Percentiles rank a stretch among this genome's conserved stretches.
These are phyloP conservation scores for Heliconius congener DNA, from an alignment of 1,140 invertebrate genomes.

Conservation along the genomic window DNA sequence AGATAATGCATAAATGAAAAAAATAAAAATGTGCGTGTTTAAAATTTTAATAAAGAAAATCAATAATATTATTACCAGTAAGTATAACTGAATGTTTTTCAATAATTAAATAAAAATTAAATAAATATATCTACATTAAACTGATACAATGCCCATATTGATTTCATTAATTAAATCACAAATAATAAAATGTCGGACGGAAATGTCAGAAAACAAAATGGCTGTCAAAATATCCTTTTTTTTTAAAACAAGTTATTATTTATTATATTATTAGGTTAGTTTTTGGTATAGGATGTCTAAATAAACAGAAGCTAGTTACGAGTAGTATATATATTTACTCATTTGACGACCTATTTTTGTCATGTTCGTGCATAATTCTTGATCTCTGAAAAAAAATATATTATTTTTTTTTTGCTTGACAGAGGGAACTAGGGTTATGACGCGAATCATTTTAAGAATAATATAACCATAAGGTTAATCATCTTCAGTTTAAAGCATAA, in stretches of 20 bases:
- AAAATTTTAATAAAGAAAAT: not conserved
- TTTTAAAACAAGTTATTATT: not conserved
- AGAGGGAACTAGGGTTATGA: no score
- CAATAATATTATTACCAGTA: not conserved
- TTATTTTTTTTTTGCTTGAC: no score
- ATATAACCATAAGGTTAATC: no score
- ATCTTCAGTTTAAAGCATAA: no score
- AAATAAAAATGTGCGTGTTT: not conserved
- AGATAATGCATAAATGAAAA: not conserved
- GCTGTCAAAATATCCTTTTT: conserved; percentile 22
- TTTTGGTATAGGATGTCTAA: conserved; percentile 32
- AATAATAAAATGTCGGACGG: conserved; percentile 22
- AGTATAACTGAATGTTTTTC: not conserved
- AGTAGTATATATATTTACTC: conserved; percentile 49
- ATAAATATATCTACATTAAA: not conserved
- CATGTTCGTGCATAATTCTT: conserved; percentile 83
- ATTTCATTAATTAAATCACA: not conserved
- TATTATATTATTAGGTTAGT: conserved; percentile 27
- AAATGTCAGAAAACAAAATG: conserved; percentile 15
- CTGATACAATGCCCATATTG: not conserved
- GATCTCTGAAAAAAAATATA: conserved; percentile 75
- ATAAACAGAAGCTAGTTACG: conserved; percentile 32
- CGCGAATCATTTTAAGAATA: no score
- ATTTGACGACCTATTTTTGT: conserved; percentile 64
- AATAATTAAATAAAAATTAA: not conserved